Base-by-base conservation (phyloP, 1,140 invertebrate species). In the Antheraea mylitta region DNA sequence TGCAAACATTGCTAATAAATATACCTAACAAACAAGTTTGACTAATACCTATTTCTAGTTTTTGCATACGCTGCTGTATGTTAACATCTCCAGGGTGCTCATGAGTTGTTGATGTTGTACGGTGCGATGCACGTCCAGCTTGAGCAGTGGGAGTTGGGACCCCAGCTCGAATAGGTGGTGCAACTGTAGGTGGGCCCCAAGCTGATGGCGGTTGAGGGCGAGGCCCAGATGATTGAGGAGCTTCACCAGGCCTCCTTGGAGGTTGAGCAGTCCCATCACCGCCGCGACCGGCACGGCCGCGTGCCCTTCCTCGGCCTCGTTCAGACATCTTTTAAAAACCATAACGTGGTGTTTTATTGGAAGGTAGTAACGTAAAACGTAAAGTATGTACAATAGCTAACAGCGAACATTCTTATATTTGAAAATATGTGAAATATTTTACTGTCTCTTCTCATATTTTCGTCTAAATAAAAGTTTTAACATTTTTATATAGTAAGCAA, bases 41-140 rank as follows among this genome's bases (percentile, higher is more conserved):
- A 64, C 10, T 45, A 73, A 69, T 77, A 87, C 89, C 78, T 45
- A 89, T 72, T 38, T 86, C 78, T n/a, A 89, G 65, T 3, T 76
- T 74, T 59, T 82, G 79, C 85, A 91, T 85, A 16, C 82, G 66
- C 48, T 86, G 78, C 42, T 91, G 87, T 6, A 91, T 76, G 64
- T 88, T 83, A 7, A 89, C 77, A 78, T 91, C 85, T n/a, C 87
- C 89, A 10, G 89, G 86, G 69, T 90, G 89, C 16, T 86, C 85
- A 63, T 80, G 84, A 10, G 81, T 80, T 13, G 71, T 67, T 0
- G 83, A 72, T 0, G 81, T 85, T 5, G 78, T 71, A 7, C 89
- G 76, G 65, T 90, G 82, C 0, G 82, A 83, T 5, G 87, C 89
- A 7, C 86, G 72, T 1, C 89, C 86, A 7, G 72, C 80, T 60